Base-by-base conservation (phyloP, 2,888 invertebrate species). In the Dinocampus coccinellae region DNA sequence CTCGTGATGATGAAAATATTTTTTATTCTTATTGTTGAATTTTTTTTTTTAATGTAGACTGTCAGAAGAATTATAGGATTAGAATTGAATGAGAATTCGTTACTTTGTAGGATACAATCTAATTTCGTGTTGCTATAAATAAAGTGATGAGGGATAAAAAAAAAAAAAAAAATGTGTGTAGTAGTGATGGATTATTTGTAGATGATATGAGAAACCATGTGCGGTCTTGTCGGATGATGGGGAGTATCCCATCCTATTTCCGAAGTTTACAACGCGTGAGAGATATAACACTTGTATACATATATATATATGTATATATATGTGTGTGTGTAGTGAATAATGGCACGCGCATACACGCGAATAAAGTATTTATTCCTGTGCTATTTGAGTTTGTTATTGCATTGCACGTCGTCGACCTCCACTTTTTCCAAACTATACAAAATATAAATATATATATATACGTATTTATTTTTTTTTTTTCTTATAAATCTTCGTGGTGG, bases 261-360 rank as follows among this genome's bases (percentile, higher is more conserved):
- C 69, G 71, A 73, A 72, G 67, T 33, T 33, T 53, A 22, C 75
- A 52, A 75, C 75, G 76, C 75, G 76, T 76, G 76, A 76, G 76
- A 70, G 72, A 75, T 69, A 24, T 29, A 62, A 34, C 24, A 39
- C n/a, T 42, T 24, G 22, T 60, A 60, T n/a, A n/a, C n/a, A n/a
- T n/a, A n/a, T n/a, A n/a, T n/a, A n/a, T n/a, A n/a, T n/a, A n/a
- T n/a, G n/a, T n/a, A n/a, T n/a, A n/a, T n/a, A n/a, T n/a, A n/a
- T 33, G 26, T 24, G 13, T 58, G 58, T 29, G 60, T 36, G 33
- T 22, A 22, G 60, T 29, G 22, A 60, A 60, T 24, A n/a, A 60
- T 60, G 47, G 47, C 47, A 47, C 47, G 47, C 47, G 47, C 16
- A n/a, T 9, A 16, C 16, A n/a, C 47, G 47, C 16, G 6, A 7